phyloP scores from a whole-genome alignment of 2,113 vertebrate species.

The Chaetura pelagica region DNA sequence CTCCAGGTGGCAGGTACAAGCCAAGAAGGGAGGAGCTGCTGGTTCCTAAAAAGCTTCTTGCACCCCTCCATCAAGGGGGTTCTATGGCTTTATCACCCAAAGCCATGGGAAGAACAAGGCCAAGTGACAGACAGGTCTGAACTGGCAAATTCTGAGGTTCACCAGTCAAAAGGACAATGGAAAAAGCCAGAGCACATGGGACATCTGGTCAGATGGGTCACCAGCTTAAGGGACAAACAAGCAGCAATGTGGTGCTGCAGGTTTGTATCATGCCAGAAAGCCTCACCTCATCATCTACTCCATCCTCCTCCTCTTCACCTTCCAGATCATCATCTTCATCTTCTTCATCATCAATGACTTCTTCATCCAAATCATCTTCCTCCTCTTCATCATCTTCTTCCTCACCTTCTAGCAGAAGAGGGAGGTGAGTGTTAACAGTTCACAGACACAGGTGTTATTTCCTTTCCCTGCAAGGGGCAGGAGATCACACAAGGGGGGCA shows the following conservation, averaged over 20 bases:
- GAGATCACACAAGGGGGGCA: no score
- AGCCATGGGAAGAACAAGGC: background rate
- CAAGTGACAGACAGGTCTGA: background rate
- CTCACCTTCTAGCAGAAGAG: conserved; percentile 41
- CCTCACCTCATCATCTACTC: conserved; percentile 76
- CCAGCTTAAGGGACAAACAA: accelerated
- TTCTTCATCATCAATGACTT: conserved; percentile 81
- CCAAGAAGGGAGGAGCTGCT: accelerated
- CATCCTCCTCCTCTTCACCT: conserved; percentile 72
- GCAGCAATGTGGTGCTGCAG: background rate
- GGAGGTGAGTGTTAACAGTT: background rate
- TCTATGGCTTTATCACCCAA: background rate
- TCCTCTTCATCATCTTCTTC: conserved; percentile 72
- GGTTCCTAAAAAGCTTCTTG: background rate
- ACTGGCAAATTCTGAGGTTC: background rate
- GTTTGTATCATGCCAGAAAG: background rate
- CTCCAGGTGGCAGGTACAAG: background rate
- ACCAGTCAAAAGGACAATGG: accelerated
- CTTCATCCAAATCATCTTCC: conserved; percentile 73
- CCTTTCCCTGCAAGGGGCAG: no score
- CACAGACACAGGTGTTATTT: background rate
- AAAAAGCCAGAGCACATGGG: accelerated
- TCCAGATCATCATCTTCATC: conserved; percentile 83
- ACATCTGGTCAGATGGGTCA: background rate
- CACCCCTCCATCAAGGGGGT: accelerated